Conservation (phyloP, 2,113 vertebrate genomes). For the Felis chaus region DNA sequence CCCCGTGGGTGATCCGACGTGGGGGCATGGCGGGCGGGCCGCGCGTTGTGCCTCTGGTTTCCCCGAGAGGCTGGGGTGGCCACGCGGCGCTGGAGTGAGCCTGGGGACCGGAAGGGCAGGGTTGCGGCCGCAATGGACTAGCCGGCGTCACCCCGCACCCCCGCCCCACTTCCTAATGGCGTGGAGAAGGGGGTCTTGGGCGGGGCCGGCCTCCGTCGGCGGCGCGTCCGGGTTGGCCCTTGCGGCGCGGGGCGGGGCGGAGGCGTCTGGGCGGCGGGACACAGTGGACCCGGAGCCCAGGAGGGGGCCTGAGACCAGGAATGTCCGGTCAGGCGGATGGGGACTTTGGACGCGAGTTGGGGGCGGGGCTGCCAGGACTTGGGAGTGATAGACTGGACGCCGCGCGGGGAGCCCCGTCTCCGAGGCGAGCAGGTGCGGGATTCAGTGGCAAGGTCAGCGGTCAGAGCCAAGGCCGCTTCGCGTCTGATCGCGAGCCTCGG, state of each 20-base stretch:
- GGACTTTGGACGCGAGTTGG: background rate
- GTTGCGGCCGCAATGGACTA: accelerated
- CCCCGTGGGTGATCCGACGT: background rate
- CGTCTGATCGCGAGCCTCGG: accelerated
- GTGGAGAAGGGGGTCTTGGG: background rate
- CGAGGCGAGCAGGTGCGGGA: background rate
- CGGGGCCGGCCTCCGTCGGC: background rate
- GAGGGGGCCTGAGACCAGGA: background rate
- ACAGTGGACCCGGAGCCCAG: background rate
- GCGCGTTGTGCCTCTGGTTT: too few species aligned
- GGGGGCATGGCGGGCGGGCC: too few species aligned
- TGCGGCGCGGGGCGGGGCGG: background rate
- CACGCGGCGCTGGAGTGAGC: accelerated
- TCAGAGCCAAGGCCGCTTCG: background rate
- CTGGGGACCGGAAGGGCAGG: accelerated
- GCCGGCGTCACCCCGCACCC: background rate
- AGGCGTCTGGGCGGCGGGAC: background rate
- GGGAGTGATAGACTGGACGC: accelerated
- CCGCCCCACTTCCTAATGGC: background rate
- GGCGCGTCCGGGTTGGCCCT: background rate
- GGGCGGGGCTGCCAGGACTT: background rate
- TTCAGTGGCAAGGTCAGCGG: background rate
- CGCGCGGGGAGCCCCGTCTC: accelerated
- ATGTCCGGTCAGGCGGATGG: background rate
- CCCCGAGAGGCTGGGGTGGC: background rate